Evolutionary conservation across 2,797 vertebrate genomes (phyloP).

Genomic region (Syngnathus rostellatus): DNA sequence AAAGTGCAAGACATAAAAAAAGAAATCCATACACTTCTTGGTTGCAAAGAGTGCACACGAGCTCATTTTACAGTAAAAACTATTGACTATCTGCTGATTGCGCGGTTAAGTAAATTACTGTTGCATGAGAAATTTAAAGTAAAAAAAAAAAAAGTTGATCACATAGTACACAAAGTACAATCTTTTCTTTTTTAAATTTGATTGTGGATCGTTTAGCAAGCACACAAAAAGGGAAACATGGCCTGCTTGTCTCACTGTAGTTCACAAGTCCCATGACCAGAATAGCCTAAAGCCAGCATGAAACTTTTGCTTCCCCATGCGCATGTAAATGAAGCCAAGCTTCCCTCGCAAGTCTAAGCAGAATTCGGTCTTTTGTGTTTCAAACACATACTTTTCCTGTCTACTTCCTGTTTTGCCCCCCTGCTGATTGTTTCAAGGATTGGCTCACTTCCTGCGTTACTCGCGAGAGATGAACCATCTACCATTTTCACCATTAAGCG

Average conservation of each 20-base stretch:
- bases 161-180: neutral
- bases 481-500: slow-evolving; percentile 30
- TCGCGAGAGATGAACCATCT: slow-evolving; percentile 33
- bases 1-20: too few species aligned
- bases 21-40: too few species aligned
- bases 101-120: neutral
- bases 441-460: slow-evolving; percentile 55
- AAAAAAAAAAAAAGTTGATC: neutral
- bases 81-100: neutral
- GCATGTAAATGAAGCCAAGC: neutral
- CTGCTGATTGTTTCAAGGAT: slow-evolving; percentile 49
- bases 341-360: neutral
- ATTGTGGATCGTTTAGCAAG: neutral
- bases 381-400: slow-evolving; percentile 55
- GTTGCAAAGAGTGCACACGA: too few species aligned
- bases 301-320: neutral
- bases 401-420: slow-evolving; percentile 56
- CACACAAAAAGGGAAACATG: neutral
- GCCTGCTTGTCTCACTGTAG: neutral
- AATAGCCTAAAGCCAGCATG: neutral
- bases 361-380: slow-evolving; percentile 31
- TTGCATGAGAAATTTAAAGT: neutral
- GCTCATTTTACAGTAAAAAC: too few species aligned
- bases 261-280: slow-evolving; percentile 17
- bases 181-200: neutral